Conservation (phyloP, 2,888 invertebrate species). For the Lasioglossum marginatum region DNA sequence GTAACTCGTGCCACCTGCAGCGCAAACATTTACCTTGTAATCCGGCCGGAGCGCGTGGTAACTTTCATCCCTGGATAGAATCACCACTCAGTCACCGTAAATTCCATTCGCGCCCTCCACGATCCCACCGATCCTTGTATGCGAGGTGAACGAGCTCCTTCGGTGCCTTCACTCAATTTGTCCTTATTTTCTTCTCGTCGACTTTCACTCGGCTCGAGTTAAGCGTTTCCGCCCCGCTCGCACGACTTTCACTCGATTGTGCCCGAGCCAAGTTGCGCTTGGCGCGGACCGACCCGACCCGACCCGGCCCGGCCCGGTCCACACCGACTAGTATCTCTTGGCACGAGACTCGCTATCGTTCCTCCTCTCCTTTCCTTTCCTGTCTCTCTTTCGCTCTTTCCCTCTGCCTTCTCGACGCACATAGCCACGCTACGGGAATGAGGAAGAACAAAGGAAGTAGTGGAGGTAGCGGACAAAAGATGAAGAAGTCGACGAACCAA, state of each 20-base stretch:
- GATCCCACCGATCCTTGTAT: constrained; percentile 1
- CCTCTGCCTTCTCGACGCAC: constrained; percentile 3
- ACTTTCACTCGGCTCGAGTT: constrained; percentile 62
- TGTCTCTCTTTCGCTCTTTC: neutral
- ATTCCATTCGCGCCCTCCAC: constrained; percentile 35
- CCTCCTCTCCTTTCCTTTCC: constrained; percentile 16
- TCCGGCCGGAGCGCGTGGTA: constrained; percentile 46
- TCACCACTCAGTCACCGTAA: constrained; percentile 60
- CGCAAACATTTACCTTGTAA: constrained; percentile 60
- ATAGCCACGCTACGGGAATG: constrained; percentile 39
- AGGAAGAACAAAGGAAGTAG: constrained; percentile 50
- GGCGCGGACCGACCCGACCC: constrained; percentile 51
- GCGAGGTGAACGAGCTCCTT: neutral
- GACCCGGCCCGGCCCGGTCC: constrained; percentile 40
- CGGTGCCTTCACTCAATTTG: constrained; percentile 43
- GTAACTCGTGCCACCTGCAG: constrained; percentile 33
- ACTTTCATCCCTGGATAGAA: constrained; percentile 52
- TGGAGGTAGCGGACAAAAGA: constrained; percentile 9
- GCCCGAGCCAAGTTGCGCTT: constrained; percentile 66
- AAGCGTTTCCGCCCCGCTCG: constrained; percentile 45
- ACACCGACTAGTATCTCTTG: constrained; percentile 58
- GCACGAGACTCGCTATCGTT: constrained; percentile 63
- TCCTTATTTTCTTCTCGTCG: constrained; percentile 52
- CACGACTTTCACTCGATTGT: constrained; percentile 70
- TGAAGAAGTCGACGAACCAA: constrained; percentile 35